Percentiles rank a stretch among this genome's conserved stretches.
phyloP scores from a whole-genome alignment of 1,140 invertebrate genomes.

The Parapsyche elsis region DNA sequence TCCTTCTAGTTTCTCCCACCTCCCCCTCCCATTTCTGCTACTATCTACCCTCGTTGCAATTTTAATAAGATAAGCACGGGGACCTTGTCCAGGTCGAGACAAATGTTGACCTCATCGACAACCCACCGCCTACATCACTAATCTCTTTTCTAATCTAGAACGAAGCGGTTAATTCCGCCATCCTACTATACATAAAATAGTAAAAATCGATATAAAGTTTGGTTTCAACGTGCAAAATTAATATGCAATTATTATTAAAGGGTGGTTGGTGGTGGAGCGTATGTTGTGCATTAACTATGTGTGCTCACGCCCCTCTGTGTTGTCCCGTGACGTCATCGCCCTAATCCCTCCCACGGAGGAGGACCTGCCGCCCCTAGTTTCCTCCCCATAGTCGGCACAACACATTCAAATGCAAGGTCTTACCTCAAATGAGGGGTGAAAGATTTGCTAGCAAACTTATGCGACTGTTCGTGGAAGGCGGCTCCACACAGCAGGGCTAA shows the following conservation, averaged over 20 bases:
- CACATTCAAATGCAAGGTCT: constrained; percentile 45
- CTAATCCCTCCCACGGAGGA: constrained; percentile 53
- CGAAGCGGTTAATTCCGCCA: too few species aligned
- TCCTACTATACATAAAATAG: too few species aligned
- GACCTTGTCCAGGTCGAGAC: neutral
- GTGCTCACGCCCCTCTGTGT: constrained; percentile 37
- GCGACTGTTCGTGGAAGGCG: neutral
- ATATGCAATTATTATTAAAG: too few species aligned
- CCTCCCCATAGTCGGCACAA: neutral
- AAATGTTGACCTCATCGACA: too few species aligned
- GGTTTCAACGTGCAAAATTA: too few species aligned
- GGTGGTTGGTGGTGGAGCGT: neutral
- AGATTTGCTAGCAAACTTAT: constrained; percentile 38
- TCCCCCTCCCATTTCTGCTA: neutral
- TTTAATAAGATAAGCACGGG: constrained; percentile 41
- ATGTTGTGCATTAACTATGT: constrained; percentile 1
- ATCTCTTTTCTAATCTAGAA: too few species aligned
- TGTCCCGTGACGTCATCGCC: constrained; percentile 55
- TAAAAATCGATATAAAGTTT: too few species aligned
- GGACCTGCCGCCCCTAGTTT: constrained; percentile 27
- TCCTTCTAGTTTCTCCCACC: neutral
- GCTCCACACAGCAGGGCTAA: neutral
- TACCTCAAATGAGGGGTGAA: constrained; percentile 51
- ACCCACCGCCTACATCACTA: too few species aligned
- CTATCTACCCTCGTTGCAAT: neutral